These are phyloP conservation scores for Cataglyphis rosenhaueri DNA, from an alignment of 2,888 invertebrate species.

Conservation along the genomic window DNA sequence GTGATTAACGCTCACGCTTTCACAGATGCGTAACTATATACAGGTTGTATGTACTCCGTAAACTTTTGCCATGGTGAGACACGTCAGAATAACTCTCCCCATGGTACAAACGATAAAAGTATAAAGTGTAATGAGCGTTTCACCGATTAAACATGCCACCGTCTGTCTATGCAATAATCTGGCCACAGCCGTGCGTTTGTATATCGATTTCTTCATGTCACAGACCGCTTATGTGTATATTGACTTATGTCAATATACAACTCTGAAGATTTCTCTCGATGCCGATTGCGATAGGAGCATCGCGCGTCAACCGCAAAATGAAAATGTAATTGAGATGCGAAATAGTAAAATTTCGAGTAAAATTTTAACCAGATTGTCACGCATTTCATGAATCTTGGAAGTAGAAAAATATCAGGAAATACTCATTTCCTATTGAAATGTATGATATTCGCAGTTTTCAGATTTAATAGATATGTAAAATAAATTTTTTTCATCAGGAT, in stretches of 20 bases:
- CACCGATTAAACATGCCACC: constrained; percentile 39
- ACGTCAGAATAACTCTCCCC: constrained; percentile 29
- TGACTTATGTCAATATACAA: constrained; percentile 54
- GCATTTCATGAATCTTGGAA: neutral
- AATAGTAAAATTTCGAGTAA: neutral
- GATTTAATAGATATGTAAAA: neutral
- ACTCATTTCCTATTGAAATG: neutral
- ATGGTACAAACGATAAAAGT: constrained; percentile 30
- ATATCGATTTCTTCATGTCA: constrained; percentile 45
- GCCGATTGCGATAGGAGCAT: constrained; percentile 62
- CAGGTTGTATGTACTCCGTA: constrained; percentile 4
- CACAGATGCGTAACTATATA: constrained; percentile 11
- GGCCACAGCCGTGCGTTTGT: neutral
- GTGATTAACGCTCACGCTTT: constrained; percentile 42
- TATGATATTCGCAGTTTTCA: neutral
- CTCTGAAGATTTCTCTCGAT: constrained; percentile 59
- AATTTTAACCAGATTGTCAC: neutral
- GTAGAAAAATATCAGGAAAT: neutral
- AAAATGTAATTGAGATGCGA: constrained; percentile 9
- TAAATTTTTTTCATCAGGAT: neutral
- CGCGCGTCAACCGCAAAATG: constrained; percentile 11
- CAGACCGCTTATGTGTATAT: constrained; percentile 49
- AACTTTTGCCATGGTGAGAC: constrained; percentile 52
- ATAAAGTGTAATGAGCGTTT: constrained; percentile 48
- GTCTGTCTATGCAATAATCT: constrained; percentile 25